These are phyloP conservation scores for Anorthoa munda DNA, from an alignment of 2,888 invertebrate species.

Conservation along the genomic window DNA sequence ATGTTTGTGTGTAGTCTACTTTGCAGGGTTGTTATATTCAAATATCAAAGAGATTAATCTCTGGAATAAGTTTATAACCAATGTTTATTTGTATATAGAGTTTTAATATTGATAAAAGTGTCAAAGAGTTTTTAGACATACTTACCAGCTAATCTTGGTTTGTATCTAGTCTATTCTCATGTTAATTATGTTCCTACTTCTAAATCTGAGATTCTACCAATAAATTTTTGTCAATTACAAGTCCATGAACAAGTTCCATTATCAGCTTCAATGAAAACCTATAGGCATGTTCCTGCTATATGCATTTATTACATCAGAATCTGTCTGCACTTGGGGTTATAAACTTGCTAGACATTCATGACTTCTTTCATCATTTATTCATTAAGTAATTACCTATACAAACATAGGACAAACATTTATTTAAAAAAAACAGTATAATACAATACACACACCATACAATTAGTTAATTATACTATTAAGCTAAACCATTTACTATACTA, in stretches of 20 bases:
- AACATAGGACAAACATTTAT: not conserved
- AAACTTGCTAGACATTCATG: not conserved
- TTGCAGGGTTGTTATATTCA: constrained; percentile 14
- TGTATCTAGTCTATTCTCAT: not conserved
- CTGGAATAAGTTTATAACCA: not conserved
- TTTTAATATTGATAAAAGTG: not conserved
- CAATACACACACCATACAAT: too few species aligned
- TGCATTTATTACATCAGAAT: constrained; percentile 3
- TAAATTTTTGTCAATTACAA: constrained; percentile 1
- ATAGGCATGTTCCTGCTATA: not conserved
- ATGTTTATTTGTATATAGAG: not conserved
- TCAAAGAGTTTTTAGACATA: not conserved
- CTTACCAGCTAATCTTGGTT: not conserved
- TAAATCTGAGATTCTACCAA: not conserved
- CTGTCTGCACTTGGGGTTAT: not conserved
- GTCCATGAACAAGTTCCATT: not conserved
- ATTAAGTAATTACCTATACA: not conserved
- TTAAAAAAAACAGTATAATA: too few species aligned
- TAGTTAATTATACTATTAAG: too few species aligned
- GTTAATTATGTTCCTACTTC: too few species aligned
- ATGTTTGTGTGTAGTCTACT: constrained; percentile 3
- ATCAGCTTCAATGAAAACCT: constrained; percentile 16
- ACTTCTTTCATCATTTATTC: not conserved
- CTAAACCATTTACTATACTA: too few species aligned
- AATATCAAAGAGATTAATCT: not conserved